Evolutionary conservation across 2,797 vertebrate genomes (phyloP).

Genomic region (Leuciscus waleckii): DNA sequence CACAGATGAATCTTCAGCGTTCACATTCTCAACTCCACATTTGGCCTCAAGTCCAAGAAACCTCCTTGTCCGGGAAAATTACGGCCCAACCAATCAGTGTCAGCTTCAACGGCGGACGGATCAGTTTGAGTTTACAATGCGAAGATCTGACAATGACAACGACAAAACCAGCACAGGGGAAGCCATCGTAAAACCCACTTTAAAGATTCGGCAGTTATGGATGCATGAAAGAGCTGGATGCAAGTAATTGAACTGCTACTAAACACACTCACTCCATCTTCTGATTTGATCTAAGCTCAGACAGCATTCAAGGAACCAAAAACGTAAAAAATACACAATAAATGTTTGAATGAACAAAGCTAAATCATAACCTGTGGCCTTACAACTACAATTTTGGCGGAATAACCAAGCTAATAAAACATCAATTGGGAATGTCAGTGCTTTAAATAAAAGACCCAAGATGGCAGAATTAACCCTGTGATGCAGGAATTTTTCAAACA

Average conservation of each 20-base stretch:
- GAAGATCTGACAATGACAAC: conserved; percentile 5
- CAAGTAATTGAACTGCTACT: background rate
- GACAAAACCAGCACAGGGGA: conserved; percentile 18
- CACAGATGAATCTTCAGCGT: conserved; percentile 6
- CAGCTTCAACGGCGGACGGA: conserved; percentile 2
- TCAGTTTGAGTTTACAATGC: conserved; percentile 20
- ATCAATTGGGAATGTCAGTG: background rate
- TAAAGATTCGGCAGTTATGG: background rate
- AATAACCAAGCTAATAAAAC: background rate
- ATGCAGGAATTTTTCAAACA: background rate
- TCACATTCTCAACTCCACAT: conserved; percentile 15
- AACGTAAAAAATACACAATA: background rate
- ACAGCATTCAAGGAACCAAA: background rate
- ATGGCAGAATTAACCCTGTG: background rate
- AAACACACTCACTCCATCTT: background rate
- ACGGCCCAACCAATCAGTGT: conserved; percentile 36
- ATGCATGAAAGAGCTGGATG: background rate
- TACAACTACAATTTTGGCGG: background rate
- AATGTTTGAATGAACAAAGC: background rate
- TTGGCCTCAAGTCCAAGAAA: conserved; percentile 32
- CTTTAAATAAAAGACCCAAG: background rate
- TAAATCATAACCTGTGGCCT: background rate
- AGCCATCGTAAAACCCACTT: background rate
- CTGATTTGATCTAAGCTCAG: conserved; percentile 4
- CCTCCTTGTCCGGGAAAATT: conserved; percentile 36